A percentile compares a stretch with the other conserved stretches of the same genome.
phyloP scores from a whole-genome alignment of 2,113 vertebrate genomes.

The Ptilorrhoa leucosticta region DNA sequence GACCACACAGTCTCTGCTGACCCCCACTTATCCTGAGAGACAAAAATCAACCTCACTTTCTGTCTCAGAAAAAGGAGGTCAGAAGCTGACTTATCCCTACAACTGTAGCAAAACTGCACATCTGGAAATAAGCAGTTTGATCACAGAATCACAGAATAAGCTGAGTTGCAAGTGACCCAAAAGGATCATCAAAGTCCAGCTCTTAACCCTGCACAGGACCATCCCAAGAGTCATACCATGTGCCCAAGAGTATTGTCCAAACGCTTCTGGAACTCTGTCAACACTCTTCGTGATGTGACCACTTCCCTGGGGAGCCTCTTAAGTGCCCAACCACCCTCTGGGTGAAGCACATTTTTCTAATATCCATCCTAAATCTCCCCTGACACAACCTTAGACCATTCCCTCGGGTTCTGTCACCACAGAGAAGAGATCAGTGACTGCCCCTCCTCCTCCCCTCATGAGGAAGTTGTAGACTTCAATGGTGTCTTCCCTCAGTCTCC shows the following conservation, averaged over 20 bases:
- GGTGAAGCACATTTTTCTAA: not conserved
- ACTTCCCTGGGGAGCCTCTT: not conserved
- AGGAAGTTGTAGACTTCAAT: not conserved
- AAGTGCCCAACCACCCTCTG: not conserved
- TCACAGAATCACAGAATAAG: not conserved
- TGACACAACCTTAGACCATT: not conserved
- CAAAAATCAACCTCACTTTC: not conserved
- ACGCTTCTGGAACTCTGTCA: not conserved
- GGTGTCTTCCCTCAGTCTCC: not conserved
- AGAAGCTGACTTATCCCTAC: not conserved
- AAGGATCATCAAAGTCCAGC: not conserved
- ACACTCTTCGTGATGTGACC: not conserved
- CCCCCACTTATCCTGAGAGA: not conserved
- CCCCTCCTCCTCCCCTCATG: too few species aligned
- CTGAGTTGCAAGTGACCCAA: not conserved
- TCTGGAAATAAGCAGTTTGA: not conserved
- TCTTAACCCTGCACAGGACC: not conserved
- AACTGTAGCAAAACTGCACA: not conserved
- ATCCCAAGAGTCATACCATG: not conserved
- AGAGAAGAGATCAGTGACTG: not conserved
- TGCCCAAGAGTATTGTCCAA: fast-evolving
- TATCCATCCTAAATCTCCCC: not conserved
- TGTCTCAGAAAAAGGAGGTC: not conserved
- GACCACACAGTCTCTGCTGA: not conserved
- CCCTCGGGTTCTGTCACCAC: not conserved